Conservation (phyloP, 2,888 invertebrate species). For the Chrysodeixis includens region DNA sequence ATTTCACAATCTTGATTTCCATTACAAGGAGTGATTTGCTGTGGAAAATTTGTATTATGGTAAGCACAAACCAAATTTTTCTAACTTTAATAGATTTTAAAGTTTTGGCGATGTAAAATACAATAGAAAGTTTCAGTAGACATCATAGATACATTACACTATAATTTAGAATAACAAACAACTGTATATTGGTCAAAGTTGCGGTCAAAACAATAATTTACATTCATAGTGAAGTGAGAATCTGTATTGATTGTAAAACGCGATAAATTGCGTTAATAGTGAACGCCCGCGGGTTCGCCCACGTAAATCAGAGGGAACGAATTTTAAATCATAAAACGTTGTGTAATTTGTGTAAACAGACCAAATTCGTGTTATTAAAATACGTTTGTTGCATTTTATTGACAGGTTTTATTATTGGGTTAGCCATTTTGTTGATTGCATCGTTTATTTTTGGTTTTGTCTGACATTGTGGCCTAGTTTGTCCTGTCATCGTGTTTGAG, state of each 20-base stretch:
- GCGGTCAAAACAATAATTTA: neutral
- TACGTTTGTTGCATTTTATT: constrained; percentile 39
- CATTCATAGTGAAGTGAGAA: constrained; percentile 36
- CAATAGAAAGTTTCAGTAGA: no score
- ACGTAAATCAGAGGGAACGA: constrained; percentile 31
- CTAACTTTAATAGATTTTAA: no score
- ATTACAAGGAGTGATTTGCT: constrained; percentile 81
- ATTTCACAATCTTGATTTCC: constrained; percentile 80
- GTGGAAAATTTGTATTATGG: constrained; percentile 61
- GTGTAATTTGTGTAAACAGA: constrained; percentile 31
- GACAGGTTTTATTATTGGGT: constrained; percentile 23
- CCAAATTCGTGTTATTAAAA: constrained; percentile 23
- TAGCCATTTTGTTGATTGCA: neutral
- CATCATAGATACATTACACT: neutral
- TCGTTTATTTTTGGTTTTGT: neutral
- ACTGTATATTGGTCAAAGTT: neutral
- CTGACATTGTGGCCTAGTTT: neutral
- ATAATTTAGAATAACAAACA: neutral
- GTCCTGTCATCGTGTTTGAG: neutral
- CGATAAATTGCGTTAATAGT: constrained; percentile 31
- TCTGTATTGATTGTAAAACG: constrained; percentile 17
- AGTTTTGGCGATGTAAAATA: no score
- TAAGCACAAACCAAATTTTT: constrained; percentile 55
- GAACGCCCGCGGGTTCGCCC: constrained; percentile 33
- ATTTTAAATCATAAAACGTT: constrained; percentile 48